Evolutionary conservation across 2,113 vertebrate species (phyloP).

Genomic region (Poeciliopsis occidentalis): DNA sequence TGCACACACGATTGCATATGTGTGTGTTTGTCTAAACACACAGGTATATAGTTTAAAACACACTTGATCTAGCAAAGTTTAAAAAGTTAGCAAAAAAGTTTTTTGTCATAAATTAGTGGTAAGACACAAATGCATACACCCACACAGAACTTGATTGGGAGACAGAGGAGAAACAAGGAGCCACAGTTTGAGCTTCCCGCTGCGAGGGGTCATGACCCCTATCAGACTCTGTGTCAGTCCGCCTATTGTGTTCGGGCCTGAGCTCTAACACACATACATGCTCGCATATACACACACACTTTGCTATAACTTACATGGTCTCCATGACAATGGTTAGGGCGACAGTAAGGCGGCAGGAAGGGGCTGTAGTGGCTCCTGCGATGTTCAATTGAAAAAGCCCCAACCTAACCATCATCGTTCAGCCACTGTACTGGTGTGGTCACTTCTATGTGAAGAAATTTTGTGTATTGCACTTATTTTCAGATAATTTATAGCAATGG

Average conservation of each 20-base stretch:
- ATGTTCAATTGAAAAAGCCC: constrained; percentile 45
- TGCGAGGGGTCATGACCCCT: constrained; percentile 91
- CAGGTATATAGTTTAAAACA: not conserved
- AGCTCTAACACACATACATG: constrained; percentile 46
- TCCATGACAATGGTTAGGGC: constrained; percentile 92
- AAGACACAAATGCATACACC: constrained; percentile 28
- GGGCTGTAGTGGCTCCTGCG: constrained; percentile 83
- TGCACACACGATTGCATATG: constrained; percentile 11
- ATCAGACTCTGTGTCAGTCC: constrained; percentile 99
- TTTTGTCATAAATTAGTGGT: constrained; percentile 31
- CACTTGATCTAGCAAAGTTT: constrained; percentile 6
- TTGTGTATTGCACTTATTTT: not conserved
- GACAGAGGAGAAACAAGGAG: constrained; percentile 78
- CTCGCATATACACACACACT: constrained; percentile 51
- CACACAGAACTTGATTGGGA: constrained; percentile 82
- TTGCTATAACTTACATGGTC: constrained; percentile 94
- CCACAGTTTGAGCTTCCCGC: constrained; percentile 78
- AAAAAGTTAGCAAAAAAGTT: not conserved
- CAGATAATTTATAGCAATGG: not conserved
- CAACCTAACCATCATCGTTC: constrained; percentile 26
- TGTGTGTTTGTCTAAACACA: constrained; percentile 9
- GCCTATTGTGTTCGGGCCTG: constrained; percentile 87
- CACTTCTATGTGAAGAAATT: not conserved
- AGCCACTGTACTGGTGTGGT: constrained; percentile 32
- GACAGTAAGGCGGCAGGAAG: constrained; percentile 94